These are phyloP conservation scores for Peromyscus nudipes DNA, from an alignment of 2,797 vertebrate genomes.

Conservation along the genomic window DNA sequence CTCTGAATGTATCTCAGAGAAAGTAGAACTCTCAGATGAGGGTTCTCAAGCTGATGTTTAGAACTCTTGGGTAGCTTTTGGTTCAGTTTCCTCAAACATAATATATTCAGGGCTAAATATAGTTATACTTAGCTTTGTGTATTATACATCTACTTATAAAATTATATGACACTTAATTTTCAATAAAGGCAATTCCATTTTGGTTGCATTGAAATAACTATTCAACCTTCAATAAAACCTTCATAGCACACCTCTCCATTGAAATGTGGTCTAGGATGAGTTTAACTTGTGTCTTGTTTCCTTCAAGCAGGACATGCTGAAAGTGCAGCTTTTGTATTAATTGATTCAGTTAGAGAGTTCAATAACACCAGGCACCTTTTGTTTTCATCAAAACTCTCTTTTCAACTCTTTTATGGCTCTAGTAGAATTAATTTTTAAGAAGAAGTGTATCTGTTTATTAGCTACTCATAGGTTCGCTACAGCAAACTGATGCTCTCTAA, in stretches of 20 bases:
- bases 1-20: not conserved
- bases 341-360: not conserved
- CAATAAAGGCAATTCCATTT: constrained; percentile 33
- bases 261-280: constrained; percentile 27
- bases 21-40: not conserved
- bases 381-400: not conserved
- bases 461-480: not conserved
- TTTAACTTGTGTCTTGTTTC: not conserved
- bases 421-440: constrained; percentile 3
- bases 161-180: constrained; percentile 16
- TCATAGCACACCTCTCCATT: not conserved
- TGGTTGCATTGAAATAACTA: constrained; percentile 36
- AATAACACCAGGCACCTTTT: not conserved
- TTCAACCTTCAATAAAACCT: constrained; percentile 27
- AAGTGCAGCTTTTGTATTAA: not conserved
- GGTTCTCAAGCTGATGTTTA: not conserved
- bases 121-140: not conserved
- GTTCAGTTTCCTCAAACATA: constrained; percentile 20
- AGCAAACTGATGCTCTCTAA: not conserved
- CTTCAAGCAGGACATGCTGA: not conserved
- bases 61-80: not conserved
- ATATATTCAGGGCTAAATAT: not conserved
- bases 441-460: not conserved
- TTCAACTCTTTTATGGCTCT: not conserved
- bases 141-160: not conserved